These are phyloP conservation scores for Lochmaea crataegi DNA, from an alignment of 2,888 invertebrate genomes.

Conservation along the genomic window DNA sequence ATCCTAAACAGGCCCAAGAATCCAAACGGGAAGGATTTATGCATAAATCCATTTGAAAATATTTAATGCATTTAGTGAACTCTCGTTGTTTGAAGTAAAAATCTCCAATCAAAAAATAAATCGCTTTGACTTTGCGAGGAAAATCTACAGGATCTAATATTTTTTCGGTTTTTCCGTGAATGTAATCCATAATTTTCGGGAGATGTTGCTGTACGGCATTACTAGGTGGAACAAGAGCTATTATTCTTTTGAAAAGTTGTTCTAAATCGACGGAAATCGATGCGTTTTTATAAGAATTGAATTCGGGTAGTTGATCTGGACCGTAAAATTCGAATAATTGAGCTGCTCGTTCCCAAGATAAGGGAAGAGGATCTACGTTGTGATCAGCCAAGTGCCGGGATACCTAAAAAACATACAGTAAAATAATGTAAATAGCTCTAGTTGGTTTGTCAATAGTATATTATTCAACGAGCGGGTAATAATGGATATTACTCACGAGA, in stretches of 20 bases:
- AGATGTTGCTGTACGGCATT: constrained; percentile 74
- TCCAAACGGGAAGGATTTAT: constrained; percentile 84
- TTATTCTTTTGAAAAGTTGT: constrained; percentile 77
- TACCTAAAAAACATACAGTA: constrained; percentile 55
- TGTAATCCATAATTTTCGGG: constrained; percentile 60
- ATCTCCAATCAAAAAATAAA: constrained; percentile 93
- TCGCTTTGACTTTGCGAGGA: constrained; percentile 68
- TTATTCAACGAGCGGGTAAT: no score
- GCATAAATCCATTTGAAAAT: constrained; percentile 85
- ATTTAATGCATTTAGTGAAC: constrained; percentile 76
- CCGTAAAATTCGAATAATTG: constrained; percentile 85
- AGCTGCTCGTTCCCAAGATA: constrained; percentile 81
- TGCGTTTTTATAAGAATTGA: constrained; percentile 79
- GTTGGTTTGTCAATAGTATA: not conserved
- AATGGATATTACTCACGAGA: no score
- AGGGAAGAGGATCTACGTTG: constrained; percentile 74
- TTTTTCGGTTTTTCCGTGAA: constrained; percentile 49
- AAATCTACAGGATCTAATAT: constrained; percentile 59
- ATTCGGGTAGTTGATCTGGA: constrained; percentile 82
- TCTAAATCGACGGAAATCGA: constrained; percentile 88
- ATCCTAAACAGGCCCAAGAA: constrained; percentile 93
- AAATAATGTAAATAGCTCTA: not conserved
- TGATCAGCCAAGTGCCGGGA: constrained; percentile 79
- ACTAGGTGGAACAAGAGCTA: constrained; percentile 75
- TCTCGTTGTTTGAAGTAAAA: constrained; percentile 92